Evolutionary conservation across 2,888 invertebrate genomes (phyloP).

Genomic region (Microplitis deprimator): DNA sequence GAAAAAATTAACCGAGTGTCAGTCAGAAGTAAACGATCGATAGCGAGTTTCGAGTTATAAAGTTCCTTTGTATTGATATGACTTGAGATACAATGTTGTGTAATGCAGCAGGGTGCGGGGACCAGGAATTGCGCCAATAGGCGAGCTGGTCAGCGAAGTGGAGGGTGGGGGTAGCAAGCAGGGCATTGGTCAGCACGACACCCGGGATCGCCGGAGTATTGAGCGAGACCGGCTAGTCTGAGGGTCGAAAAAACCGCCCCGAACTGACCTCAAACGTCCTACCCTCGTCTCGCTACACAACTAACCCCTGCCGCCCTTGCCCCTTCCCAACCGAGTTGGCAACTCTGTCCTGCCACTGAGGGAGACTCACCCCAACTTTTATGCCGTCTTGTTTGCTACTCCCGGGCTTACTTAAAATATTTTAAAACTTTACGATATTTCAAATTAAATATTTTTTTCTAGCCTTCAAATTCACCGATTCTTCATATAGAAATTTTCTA

Average conservation of each 20-base stretch:
- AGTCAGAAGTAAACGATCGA: conserved; percentile 29
- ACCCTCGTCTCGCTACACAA: conserved; percentile 65
- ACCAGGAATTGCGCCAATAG: conserved; percentile 65
- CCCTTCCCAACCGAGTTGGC: conserved; percentile 41
- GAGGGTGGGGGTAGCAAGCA: conserved; percentile 65
- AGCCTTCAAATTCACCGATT: too few species aligned
- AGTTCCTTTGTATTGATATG: conserved; percentile 35
- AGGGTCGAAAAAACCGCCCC: conserved; percentile 70
- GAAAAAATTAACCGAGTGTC: not conserved
- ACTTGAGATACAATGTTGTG: conserved; percentile 43
- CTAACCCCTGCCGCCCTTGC: conserved; percentile 59
- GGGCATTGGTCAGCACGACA: conserved; percentile 68
- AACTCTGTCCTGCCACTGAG: conserved; percentile 36
- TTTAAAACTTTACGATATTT: conserved; percentile 7
- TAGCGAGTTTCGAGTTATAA: conserved; percentile 25
- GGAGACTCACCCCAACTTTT: not conserved
- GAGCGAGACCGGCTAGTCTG: conserved; percentile 44
- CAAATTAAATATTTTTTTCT: not conserved
- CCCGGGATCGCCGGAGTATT: conserved; percentile 38
- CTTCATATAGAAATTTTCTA: too few species aligned
- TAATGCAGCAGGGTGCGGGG: conserved; percentile 61
- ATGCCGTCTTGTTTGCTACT: conserved; percentile 30
- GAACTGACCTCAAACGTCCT: conserved; percentile 71
- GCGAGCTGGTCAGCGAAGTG: conserved; percentile 65
- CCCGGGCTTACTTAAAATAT: conserved; percentile 30